A percentile compares a stretch with the other conserved stretches of the same genome.
phyloP scores from a whole-genome alignment of 2,797 vertebrate species.

The Allobates femoralis region DNA sequence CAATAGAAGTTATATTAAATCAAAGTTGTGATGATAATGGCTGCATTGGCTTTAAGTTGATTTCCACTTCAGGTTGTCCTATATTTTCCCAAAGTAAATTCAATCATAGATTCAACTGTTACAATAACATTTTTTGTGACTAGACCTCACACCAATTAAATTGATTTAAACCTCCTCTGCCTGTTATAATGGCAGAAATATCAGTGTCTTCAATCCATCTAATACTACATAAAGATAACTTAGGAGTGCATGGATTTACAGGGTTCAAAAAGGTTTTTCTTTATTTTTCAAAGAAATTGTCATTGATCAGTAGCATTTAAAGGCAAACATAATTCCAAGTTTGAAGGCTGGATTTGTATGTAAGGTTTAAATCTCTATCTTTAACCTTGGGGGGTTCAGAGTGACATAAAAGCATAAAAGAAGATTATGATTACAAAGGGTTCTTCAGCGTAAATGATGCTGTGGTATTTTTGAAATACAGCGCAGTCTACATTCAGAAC shows the following conservation, averaged over 20 bases:
- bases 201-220: slow-evolving; percentile 86
- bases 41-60: background rate
- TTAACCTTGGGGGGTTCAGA: slow-evolving; percentile 81
- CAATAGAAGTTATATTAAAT: too few relatives aligned
- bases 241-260: slow-evolving; percentile 89
- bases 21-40: too few relatives aligned
- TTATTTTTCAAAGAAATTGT: slow-evolving; percentile 89
- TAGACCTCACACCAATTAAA: slow-evolving; percentile 84
- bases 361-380: slow-evolving; percentile 92
- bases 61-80: background rate
- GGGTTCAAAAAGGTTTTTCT: slow-evolving; percentile 90
- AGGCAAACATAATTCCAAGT: slow-evolving; percentile 86
- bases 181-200: slow-evolving; percentile 83
- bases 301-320: slow-evolving; percentile 89
- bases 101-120: background rate
- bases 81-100: background rate
- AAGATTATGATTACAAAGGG: slow-evolving; percentile 88
- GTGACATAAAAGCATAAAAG: slow-evolving; percentile 83
- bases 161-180: slow-evolving; percentile 82
- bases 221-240: slow-evolving; percentile 82
- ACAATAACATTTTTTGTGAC: slow-evolving; percentile 80
- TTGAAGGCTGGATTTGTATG: slow-evolving; percentile 87
- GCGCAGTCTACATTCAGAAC: slow-evolving; percentile 70
- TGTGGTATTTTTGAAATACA: slow-evolving; percentile 77
- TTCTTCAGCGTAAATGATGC: slow-evolving; percentile 82